Evolutionary conservation across 2,888 invertebrate species (phyloP), one percentile per base, ranked within the genome.

Genomic region (Drosophila prolongata): DNA sequence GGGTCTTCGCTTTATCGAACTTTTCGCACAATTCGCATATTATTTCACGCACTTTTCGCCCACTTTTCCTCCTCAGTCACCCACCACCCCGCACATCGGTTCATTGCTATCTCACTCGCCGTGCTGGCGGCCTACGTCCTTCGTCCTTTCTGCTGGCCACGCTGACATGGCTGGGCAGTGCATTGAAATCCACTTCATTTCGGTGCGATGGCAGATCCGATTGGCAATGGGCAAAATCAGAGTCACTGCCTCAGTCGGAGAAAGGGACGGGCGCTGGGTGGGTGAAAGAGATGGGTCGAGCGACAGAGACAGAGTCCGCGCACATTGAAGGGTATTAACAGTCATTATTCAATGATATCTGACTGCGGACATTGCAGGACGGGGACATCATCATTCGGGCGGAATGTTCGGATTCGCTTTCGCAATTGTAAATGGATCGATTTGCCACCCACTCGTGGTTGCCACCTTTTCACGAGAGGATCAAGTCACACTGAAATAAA

Each of bases 291-390:
- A 27, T 14, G 38, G 46, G 16, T 8, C 37, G 27, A 44, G 30
- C 14, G 27, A 56, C 50, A 55, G 50, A 38, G 27, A 46, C 46
- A 30, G 49, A 35, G 34, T 38, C 53, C 43, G 52, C 54, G 67
- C 81, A 90, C 89, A 90, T 89, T 90, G 91, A 90, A 89, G 88
- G 90, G 90, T 90, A 90, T 91, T 91, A 91, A 91, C 90, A 91
- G 90, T 90, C 90, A 91, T 90, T 90, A 90, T 91, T 90, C 90
- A 91, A 90, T 91, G 90, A 90, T 90, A 90, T 90, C 91, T 87
- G 86, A 78, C 79, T 76, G 87, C 78, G 89, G 87, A 85, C 85
- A 88, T 83, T 83, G 87, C 85, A 77, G 84, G 78, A 82, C 80
- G 71, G 82, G 82, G 78, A 87, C 87, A 89, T 89, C 87, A 86